A percentile compares a stretch with the other conserved stretches of the same genome.
These are phyloP conservation scores for Adelphocoris suturalis DNA, from an alignment of 2,888 invertebrate genomes.

Conservation along the genomic window DNA sequence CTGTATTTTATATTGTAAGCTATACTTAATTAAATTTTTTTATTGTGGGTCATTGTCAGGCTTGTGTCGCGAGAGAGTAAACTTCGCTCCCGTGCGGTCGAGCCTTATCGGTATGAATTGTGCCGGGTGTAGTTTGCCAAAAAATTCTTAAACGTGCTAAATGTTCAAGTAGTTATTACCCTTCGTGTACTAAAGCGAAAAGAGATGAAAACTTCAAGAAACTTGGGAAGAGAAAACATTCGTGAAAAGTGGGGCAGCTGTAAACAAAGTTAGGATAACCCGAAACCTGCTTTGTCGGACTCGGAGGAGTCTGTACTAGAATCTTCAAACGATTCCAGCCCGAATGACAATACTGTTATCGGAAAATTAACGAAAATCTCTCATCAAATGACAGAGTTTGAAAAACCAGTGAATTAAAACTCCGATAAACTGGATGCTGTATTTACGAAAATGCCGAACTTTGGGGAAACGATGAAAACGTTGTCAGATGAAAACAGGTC, in stretches of 20 bases:
- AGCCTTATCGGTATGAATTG: too few species aligned
- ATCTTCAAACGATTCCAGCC: too few species aligned
- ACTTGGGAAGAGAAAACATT: not conserved
- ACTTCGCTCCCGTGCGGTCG: too few species aligned
- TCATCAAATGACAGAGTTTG: not conserved
- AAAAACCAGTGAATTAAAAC: not conserved
- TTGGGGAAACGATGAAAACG: not conserved
- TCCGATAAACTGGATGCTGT: conserved; percentile 13
- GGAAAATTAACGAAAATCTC: not conserved
- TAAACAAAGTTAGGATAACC: not conserved
- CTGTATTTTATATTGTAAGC: too few species aligned
- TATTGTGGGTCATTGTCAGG: too few species aligned
- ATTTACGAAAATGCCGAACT: not conserved
- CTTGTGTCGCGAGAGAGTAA: too few species aligned
- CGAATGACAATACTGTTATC: not conserved
- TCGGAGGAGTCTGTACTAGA: not conserved
- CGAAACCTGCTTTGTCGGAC: too few species aligned
- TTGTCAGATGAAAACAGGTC: not conserved
- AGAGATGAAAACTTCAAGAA: not conserved
- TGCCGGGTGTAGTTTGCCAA: not conserved
- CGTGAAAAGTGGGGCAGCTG: not conserved
- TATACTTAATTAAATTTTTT: too few species aligned
- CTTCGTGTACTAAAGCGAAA: not conserved
- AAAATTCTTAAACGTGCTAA: not conserved
- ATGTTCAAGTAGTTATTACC: not conserved